Conservation (phyloP, 2,113 vertebrate genomes). For the Peromyscus californicus region DNA sequence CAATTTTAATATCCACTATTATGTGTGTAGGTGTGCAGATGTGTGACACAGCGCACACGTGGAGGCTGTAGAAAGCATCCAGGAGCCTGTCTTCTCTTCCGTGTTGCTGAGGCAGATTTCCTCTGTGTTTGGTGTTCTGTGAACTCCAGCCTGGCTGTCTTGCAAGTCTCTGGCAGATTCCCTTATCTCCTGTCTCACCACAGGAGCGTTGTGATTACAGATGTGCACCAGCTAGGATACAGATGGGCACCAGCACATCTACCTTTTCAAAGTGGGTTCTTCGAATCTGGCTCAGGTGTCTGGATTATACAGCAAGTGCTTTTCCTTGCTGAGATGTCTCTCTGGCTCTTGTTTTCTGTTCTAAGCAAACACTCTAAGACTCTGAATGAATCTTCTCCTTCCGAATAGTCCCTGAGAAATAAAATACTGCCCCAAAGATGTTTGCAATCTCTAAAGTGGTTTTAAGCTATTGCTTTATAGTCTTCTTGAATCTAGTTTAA, state of each 20-base stretch:
- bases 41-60: not conserved
- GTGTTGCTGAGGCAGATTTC: not conserved
- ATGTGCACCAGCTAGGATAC: too few relatives aligned
- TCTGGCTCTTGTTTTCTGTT: not conserved
- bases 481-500: not conserved
- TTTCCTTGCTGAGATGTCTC: not conserved
- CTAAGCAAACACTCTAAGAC: not conserved
- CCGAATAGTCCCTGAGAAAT: not conserved
- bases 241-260: too few relatives aligned
- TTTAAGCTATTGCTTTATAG: not conserved
- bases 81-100: not conserved
- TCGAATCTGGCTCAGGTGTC: not conserved
- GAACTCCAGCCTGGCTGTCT: not conserved
- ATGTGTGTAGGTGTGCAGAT: too few relatives aligned
- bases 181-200: not conserved
- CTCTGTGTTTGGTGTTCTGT: not conserved
- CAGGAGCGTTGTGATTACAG: too few relatives aligned
- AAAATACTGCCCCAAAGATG: not conserved
- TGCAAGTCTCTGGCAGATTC: not conserved
- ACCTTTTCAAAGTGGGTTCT: too few relatives aligned
- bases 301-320: not conserved
- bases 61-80: not conserved
- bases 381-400: not conserved
- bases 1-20: too few relatives aligned
- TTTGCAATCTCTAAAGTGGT: not conserved